Conservation (phyloP, 2,113 vertebrate species). For the Cettia cetti region DNA sequence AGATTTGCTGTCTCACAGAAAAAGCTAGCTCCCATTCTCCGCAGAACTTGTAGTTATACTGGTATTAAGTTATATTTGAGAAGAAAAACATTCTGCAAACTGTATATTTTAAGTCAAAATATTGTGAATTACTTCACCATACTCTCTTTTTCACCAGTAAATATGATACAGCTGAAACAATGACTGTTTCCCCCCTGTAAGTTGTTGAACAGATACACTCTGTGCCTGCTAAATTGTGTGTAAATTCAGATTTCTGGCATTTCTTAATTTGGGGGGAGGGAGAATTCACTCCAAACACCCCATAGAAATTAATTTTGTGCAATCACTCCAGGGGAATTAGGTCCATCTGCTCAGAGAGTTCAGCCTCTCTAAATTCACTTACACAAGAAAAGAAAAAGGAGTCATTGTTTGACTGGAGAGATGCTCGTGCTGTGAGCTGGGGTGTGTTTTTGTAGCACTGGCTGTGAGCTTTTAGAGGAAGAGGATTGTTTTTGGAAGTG, state of each 20-base stretch:
- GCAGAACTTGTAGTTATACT: neutral
- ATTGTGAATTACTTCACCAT: neutral
- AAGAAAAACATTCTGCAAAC: neutral
- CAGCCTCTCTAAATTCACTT: neutral
- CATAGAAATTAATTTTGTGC: neutral
- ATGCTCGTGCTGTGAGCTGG: neutral
- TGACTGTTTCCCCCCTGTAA: neutral
- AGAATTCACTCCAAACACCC: neutral
- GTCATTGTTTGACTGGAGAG: neutral
- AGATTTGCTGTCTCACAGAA: neutral
- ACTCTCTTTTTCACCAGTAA: neutral
- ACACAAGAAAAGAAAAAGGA: neutral
- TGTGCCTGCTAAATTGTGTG: neutral
- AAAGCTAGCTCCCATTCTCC: neutral
- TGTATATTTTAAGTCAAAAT: neutral
- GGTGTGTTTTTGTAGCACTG: neutral
- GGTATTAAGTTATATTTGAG: neutral
- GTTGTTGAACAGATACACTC: neutral
- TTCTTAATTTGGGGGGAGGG: neutral
- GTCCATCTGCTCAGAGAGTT: conserved; percentile 7
- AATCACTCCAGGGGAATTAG: neutral
- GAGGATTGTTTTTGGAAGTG: neutral
- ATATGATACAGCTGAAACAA: neutral
- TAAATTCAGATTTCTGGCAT: neutral
- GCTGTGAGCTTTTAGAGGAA: neutral